Conservation (phyloP, 92 coral and sea anemone species). For the Porites divaricata region DNA sequence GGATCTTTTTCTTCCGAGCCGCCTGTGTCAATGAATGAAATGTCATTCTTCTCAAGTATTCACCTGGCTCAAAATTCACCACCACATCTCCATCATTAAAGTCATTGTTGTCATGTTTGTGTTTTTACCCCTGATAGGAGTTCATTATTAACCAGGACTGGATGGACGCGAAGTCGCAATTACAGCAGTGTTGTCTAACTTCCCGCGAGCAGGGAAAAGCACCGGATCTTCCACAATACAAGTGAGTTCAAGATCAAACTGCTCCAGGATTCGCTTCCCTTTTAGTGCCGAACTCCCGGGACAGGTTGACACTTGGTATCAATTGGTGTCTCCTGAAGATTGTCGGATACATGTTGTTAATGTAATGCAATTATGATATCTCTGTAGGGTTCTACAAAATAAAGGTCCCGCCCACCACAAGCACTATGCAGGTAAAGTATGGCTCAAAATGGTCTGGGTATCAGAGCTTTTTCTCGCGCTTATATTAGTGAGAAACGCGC, state of each 20-base stretch:
- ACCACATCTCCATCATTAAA: background rate
- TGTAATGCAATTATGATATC: background rate
- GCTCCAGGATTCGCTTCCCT: background rate
- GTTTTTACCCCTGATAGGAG: constrained; percentile 58
- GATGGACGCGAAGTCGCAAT: constrained; percentile 98
- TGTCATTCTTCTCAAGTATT: no score
- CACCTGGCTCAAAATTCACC: no score
- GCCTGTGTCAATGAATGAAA: no score
- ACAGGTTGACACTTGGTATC: no score
- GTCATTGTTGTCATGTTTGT: background rate
- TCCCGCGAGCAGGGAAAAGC: constrained; percentile 68
- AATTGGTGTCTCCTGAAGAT: no score
- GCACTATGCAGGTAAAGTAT: constrained; percentile 58
- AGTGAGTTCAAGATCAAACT: constrained; percentile 50
- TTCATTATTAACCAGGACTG: constrained; percentile 95
- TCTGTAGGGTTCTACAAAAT: constrained; percentile 70
- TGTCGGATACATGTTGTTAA: background rate
- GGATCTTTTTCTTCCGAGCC: no score
- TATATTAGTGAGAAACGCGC: no score
- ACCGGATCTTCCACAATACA: constrained; percentile 89
- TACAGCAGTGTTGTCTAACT: constrained; percentile 91
- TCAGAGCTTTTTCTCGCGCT: no score
- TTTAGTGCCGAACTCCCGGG: no score
- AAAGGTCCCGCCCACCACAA: constrained; percentile 92
- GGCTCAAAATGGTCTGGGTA: no score